Evolutionary conservation across 1,140 invertebrate genomes (phyloP).

Genomic region (Calliphora vicina): DNA sequence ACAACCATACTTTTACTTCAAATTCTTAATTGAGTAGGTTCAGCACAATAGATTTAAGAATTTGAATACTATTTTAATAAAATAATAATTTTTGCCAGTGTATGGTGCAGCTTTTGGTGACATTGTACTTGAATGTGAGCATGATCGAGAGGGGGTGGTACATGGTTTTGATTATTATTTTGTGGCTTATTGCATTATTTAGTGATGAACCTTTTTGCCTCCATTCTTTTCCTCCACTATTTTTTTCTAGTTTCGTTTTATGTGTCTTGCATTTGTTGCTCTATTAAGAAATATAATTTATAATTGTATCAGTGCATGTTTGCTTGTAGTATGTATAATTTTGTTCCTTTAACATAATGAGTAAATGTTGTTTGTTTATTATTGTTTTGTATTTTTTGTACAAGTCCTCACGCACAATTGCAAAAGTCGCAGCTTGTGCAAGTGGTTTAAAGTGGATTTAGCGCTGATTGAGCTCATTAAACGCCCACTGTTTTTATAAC

Average conservation of each 20-base stretch:
- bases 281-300: slow-evolving; percentile 48
- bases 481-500: slow-evolving; percentile 25
- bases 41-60: too few species aligned
- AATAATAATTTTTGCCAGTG: too few species aligned
- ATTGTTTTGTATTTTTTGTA: slow-evolving; percentile 31
- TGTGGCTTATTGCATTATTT: slow-evolving; percentile 39
- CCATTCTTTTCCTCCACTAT: background rate
- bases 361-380: background rate
- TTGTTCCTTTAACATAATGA: background rate
- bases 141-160: too few species aligned
- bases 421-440: slow-evolving; percentile 38
- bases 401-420: background rate
- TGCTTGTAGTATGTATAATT: background rate
- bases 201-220: background rate
- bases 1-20: too few species aligned
- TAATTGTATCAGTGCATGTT: background rate
- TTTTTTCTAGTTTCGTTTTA: background rate
- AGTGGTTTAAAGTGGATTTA: slow-evolving; percentile 54
- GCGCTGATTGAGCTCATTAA: slow-evolving; percentile 60
- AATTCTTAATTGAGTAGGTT: too few species aligned
- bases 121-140: background rate
- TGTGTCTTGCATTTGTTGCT: slow-evolving; percentile 38
- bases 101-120: background rate
- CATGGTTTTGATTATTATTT: slow-evolving; percentile 27
- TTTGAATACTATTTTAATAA: too few species aligned